Conservation (phyloP, 2,888 invertebrate species). For the Encarsia formosa region DNA sequence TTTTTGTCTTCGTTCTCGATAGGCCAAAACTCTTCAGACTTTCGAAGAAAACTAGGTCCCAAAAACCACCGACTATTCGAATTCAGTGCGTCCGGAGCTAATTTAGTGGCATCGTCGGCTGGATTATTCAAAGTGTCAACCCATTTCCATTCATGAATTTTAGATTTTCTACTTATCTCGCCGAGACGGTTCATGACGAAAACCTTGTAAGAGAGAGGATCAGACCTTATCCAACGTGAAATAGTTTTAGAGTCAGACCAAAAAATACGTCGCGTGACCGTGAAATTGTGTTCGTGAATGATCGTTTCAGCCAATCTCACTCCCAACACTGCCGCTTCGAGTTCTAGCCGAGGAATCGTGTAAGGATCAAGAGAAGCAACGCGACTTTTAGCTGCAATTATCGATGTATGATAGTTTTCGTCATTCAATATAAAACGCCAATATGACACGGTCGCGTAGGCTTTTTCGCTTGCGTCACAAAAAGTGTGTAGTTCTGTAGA, state of each 20-base stretch:
- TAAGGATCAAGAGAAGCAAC: slow-evolving; percentile 8
- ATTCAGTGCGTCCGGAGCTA: neutral
- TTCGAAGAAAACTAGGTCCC: neutral
- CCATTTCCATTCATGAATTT: neutral
- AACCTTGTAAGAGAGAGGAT: neutral
- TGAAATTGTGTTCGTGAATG: slow-evolving; percentile 3
- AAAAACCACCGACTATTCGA: neutral
- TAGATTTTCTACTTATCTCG: neutral
- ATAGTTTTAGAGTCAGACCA: slow-evolving; percentile 23
- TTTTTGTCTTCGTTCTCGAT: too few relatives aligned
- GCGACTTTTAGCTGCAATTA: slow-evolving; percentile 7
- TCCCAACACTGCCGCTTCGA: slow-evolving; percentile 18
- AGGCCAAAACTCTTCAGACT: neutral
- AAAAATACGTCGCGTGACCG: neutral
- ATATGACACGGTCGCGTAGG: slow-evolving; percentile 20
- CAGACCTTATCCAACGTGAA: slow-evolving; percentile 15
- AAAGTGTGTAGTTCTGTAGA: neutral
- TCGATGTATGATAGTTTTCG: neutral
- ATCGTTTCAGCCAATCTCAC: slow-evolving; percentile 9
- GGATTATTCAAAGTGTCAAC: neutral
- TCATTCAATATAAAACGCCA: slow-evolving; percentile 1
- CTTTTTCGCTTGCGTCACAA: neutral
- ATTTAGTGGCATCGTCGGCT: neutral
- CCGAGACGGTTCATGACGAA: neutral
- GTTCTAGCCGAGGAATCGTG: slow-evolving; percentile 25